phyloP scores from a whole-genome alignment of 2,888 invertebrate species.

The Meloe dianella region DNA sequence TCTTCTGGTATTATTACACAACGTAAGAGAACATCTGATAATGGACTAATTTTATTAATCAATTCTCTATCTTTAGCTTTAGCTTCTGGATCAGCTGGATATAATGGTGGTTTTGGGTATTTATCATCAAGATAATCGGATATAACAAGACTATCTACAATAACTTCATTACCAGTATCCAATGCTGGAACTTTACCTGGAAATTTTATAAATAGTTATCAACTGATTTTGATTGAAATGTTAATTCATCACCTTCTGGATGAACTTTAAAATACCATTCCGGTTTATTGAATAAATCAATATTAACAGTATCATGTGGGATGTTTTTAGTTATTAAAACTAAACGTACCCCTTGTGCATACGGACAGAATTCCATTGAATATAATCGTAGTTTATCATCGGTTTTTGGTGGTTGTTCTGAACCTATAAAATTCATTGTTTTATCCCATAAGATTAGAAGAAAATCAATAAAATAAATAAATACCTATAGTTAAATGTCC shows the following conservation, averaged over 20 bases:
- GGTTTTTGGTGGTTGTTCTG: constrained; percentile 62
- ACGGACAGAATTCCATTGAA: constrained; percentile 87
- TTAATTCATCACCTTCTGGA: constrained; percentile 57
- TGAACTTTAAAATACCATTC: constrained; percentile 80
- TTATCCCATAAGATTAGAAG: background rate
- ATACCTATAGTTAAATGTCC: background rate
- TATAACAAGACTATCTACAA: constrained; percentile 64
- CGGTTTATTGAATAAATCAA: constrained; percentile 80
- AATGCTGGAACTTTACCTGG: constrained; percentile 60
- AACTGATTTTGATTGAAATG: too few species aligned
- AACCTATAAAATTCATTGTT: background rate
- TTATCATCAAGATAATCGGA: constrained; percentile 64
- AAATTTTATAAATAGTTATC: background rate
- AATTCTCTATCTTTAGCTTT: constrained; percentile 47
- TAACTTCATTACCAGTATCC: constrained; percentile 56
- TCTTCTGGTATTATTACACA: constrained; percentile 32
- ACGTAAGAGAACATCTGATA: constrained; percentile 34
- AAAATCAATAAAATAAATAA: background rate
- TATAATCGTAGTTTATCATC: constrained; percentile 74
- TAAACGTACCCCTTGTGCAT: constrained; percentile 75
- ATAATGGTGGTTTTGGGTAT: constrained; percentile 61
- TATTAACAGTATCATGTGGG: constrained; percentile 75
- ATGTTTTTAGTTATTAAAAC: constrained; percentile 78
- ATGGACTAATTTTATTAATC: constrained; percentile 42
- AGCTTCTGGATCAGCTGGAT: constrained; percentile 56